Evolutionary conservation across 2,888 invertebrate species (phyloP).

Genomic region (Eupithecia pulchellata): DNA sequence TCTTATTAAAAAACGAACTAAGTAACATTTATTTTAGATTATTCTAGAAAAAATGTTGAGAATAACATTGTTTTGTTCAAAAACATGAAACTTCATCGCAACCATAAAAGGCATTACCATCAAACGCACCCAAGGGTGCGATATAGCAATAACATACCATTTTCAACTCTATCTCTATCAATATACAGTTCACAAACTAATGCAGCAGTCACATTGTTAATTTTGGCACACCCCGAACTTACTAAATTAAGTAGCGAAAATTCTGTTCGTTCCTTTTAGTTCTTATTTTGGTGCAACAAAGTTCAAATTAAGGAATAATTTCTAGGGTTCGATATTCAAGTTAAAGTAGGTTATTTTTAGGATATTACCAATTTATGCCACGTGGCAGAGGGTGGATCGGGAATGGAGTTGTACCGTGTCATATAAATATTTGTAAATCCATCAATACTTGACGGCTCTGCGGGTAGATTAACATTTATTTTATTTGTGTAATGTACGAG

Average conservation of each 20-base stretch:
- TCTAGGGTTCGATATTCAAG: not conserved
- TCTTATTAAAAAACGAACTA: too few relatives aligned
- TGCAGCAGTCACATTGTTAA: slow-evolving; percentile 36
- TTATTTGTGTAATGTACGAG: slow-evolving; percentile 13
- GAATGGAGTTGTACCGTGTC: slow-evolving; percentile 43
- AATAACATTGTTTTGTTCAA: slow-evolving; percentile 9
- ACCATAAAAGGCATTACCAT: slow-evolving; percentile 15
- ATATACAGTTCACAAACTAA: slow-evolving; percentile 9
- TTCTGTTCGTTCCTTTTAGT: slow-evolving; percentile 8
- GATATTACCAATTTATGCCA: slow-evolving; percentile 58
- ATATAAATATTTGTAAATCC: slow-evolving; percentile 51
- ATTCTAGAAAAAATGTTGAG: not conserved
- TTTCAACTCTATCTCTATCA: slow-evolving; percentile 20
- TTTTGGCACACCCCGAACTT: slow-evolving; percentile 43
- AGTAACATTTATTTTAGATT: too few relatives aligned
- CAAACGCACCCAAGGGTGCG: slow-evolving; percentile 29
- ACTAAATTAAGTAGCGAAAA: slow-evolving; percentile 24
- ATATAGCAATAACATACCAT: slow-evolving; percentile 20
- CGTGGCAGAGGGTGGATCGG: slow-evolving; percentile 50
- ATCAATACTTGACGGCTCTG: slow-evolving; percentile 45
- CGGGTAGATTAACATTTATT: slow-evolving; percentile 40
- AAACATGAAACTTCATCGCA: not conserved
- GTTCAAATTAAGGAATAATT: slow-evolving; percentile 18
- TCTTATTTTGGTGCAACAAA: slow-evolving; percentile 22
- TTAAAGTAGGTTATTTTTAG: slow-evolving; percentile 43